Evolutionary conservation across 2,797 vertebrate species (phyloP), one percentile per base, ranked within the genome.

Genomic region (Leptodactylus fallax): DNA sequence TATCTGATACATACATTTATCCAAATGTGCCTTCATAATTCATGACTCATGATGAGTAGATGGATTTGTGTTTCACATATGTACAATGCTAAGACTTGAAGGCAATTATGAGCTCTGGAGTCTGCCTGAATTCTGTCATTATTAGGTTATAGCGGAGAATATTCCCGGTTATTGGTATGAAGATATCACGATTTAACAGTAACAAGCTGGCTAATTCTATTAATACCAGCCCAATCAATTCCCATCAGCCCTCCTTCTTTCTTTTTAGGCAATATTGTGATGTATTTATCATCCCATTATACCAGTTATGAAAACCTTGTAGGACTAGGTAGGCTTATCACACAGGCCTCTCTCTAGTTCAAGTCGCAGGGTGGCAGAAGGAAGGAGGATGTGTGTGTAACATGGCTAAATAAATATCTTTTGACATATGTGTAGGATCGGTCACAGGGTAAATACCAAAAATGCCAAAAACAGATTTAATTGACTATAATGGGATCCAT

Each of bases 101-200:
- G 92, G 91, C 91, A 93, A 94, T 94, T 94, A 94, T 92, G 91
- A 91, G 91, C 91, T 92, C 86, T 86, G 88, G 91, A 91, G 90
- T 91, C 90, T 92, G 88, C 92, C 90, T 87, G 27, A 84, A 55
- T 69, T 69, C 49, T 19, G 49, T 36, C 17, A 71, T 69, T 55
- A 55, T 83, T 27, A 56, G 65, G 51, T 56, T 83, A 72, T 55
- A 27, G 23, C 45, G 25, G 0, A 36, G 81, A 58, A 72, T 71
- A 45, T 72, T 83, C 81, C 67, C 17, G 21, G 67, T 55, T 72
- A 45, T 53, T 14, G 65, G 17, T 58, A 56, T 45, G 27, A 45
- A 56, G 81, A 55, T 72, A 49, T 45, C 36, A 23, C 16, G 2
- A n/a, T 4, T 14, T 65, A 81, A 49, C 58, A 63, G 60, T 65